Percentiles rank a stretch among this genome's conserved stretches.
phyloP scores from a whole-genome alignment of 2,113 vertebrate species.

The Neoarius graeffei region DNA sequence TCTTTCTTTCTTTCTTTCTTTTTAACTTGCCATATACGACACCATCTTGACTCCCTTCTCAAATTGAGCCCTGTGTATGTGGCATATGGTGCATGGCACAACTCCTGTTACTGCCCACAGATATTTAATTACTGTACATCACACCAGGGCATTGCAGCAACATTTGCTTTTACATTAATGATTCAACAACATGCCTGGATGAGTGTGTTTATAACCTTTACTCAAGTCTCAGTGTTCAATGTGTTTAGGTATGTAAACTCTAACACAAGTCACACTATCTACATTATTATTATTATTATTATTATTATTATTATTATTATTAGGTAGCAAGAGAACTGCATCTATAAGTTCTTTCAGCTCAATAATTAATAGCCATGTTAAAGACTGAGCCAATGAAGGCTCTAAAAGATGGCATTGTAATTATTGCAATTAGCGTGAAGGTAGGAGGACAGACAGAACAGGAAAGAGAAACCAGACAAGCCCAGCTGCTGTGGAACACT shows the following conservation, averaged over 20 bases:
- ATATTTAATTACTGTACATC: conserved; percentile 21
- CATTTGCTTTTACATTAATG: conserved; percentile 10
- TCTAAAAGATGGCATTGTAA: conserved; percentile 59
- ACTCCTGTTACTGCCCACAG: conserved; percentile 37
- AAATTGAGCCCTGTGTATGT: not conserved
- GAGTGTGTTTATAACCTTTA: not conserved
- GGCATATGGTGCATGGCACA: conserved; percentile 9
- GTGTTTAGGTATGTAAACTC: not conserved
- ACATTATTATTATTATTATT: too few relatives aligned
- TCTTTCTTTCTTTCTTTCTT: not conserved
- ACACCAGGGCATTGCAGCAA: not conserved
- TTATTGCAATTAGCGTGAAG: conserved; percentile 63
- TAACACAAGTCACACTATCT: not conserved
- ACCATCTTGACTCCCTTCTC: not conserved
- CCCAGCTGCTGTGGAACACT: not conserved
- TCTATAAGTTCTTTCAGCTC: conserved; percentile 42
- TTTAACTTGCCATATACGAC: not conserved
- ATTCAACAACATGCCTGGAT: not conserved
- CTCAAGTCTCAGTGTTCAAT: not conserved
- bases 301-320: too few relatives aligned
- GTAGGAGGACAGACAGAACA: conserved; percentile 52
- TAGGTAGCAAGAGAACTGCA: conserved; percentile 17
- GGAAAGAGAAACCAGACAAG: conserved; percentile 35
- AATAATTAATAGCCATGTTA: conserved; percentile 51
- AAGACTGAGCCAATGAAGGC: conserved; percentile 46